Base-by-base conservation (phyloP, 1,140 invertebrate genomes). In the Bombus consobrinus region DNA sequence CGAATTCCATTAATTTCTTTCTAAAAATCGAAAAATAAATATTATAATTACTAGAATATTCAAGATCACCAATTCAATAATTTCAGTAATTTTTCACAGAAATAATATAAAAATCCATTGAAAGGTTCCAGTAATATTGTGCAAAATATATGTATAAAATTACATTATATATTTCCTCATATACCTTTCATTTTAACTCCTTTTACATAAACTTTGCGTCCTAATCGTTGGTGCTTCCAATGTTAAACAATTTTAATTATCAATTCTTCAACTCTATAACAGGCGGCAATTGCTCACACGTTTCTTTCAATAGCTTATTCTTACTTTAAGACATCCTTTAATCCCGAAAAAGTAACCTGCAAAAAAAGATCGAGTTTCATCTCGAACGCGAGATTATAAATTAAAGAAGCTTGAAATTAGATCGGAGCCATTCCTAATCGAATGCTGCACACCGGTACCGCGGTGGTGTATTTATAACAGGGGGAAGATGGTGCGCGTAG, bases 381-480 rank as follows among this genome's bases (percentile, higher is more conserved):
- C 9, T 22, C 13, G 1, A 10, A 34, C 4, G 12, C n/a, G 47
- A n/a, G 59, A 81, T 57, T 59, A 66, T 37, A 37, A 66, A 53
- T 73, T 47, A 18, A 75, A 72, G 47, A 57, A 72, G 43, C 81
- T 75, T 71, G 64, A 84, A 84, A 78, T 78, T 69, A 71, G 76
- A 79, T 79, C 76, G 22, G 39, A 72, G 25, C 68, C 68, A 71
- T 85, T 72, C 34, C 83, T 80, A 80, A 62, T 83, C 81, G 76
- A 80, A 85, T 80, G 76, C 39, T 72, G 57, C 32, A 80, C 41
- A 41, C 68, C 37, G 28, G 47, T 53, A 53, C 47, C 18, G 47
- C 47, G 18, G 2, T n/a, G 43, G 78, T 72, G 80, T 32, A 66
- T 79, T 79, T 41, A 37, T 79, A n/a, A 32, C 43, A 34, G 34